Conservation (phyloP, 2,113 vertebrate species). For the Atherinomorus stipes region DNA sequence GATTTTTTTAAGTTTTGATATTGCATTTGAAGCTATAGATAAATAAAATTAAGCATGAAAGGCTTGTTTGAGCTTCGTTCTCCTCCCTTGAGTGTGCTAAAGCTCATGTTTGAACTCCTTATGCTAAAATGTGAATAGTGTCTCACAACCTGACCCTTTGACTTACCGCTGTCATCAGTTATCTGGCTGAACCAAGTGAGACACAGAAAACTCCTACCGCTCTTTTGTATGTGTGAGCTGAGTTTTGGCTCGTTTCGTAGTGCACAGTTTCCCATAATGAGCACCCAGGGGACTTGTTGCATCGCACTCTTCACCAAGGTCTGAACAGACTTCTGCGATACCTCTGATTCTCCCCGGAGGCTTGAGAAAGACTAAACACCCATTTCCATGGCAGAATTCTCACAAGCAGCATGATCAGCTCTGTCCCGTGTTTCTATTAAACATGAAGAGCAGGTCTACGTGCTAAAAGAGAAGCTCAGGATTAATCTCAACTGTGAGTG, state of each 20-base stretch:
- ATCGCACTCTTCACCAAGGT: constrained; percentile 20
- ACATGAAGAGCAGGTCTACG: neutral
- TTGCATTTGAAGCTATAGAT: neutral
- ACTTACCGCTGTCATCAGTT: neutral
- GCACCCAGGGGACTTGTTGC: constrained; percentile 55
- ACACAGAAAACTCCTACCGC: constrained; percentile 15
- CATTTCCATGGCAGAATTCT: constrained; percentile 54
- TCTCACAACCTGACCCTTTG: constrained; percentile 22
- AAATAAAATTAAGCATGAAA: neutral
- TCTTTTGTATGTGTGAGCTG: constrained; percentile 11
- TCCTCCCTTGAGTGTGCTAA: neutral
- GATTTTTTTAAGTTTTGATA: neutral
- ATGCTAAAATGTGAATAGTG: constrained; percentile 14
- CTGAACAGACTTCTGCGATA: constrained; percentile 61
- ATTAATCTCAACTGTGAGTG: constrained; percentile 7
- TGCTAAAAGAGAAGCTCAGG: neutral
- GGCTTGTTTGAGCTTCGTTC: neutral
- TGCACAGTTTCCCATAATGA: constrained; percentile 59
- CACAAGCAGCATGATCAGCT: neutral
- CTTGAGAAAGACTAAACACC: constrained; percentile 35
- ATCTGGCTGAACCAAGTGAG: constrained; percentile 7
- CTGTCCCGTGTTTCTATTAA: constrained; percentile 18
- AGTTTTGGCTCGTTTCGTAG: constrained; percentile 23
- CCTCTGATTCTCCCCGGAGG: constrained; percentile 37
- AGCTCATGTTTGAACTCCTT: constrained; percentile 2